These are phyloP conservation scores for Tanypteryx hageni DNA, from an alignment of 2,888 invertebrate genomes.

Conservation along the genomic window DNA sequence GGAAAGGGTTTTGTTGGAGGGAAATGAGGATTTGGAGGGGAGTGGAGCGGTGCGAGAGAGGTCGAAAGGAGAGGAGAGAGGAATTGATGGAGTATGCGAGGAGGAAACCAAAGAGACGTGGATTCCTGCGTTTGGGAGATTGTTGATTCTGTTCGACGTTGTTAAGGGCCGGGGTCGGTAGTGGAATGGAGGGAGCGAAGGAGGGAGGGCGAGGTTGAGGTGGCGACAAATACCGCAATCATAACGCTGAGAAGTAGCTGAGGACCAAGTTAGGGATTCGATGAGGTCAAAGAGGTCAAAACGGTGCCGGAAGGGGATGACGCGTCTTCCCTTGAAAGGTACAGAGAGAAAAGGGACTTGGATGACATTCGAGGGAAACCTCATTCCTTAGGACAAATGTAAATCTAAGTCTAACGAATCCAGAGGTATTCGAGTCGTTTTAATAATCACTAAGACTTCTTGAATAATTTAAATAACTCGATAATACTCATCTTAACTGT, in stretches of 20 bases:
- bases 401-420: too few species aligned
- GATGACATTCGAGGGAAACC: not conserved
- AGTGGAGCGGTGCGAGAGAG: too few species aligned
- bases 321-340: not conserved
- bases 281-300: constrained; percentile 47
- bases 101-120: not conserved
- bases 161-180: not conserved
- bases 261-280: not conserved
- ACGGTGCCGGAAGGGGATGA: constrained; percentile 15
- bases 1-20: not conserved
- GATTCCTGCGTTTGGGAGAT: constrained; percentile 6
- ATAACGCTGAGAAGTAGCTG: constrained; percentile 31
- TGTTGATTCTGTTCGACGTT: constrained; percentile 44
- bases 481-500: too few species aligned
- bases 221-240: constrained; percentile 51
- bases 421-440: too few species aligned
- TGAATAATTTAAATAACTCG: too few species aligned
- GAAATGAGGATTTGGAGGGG: too few species aligned
- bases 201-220: too few species aligned
- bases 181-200: not conserved
- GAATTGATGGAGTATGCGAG: not conserved
- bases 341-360: too few species aligned
- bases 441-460: too few species aligned
- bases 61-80: too few species aligned
- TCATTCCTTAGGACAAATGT: too few species aligned